Percentiles rank a stretch among this genome's conserved stretches.
phyloP scores from a whole-genome alignment of 2,797 vertebrate species.

The Thripadectes ignobilis region DNA sequence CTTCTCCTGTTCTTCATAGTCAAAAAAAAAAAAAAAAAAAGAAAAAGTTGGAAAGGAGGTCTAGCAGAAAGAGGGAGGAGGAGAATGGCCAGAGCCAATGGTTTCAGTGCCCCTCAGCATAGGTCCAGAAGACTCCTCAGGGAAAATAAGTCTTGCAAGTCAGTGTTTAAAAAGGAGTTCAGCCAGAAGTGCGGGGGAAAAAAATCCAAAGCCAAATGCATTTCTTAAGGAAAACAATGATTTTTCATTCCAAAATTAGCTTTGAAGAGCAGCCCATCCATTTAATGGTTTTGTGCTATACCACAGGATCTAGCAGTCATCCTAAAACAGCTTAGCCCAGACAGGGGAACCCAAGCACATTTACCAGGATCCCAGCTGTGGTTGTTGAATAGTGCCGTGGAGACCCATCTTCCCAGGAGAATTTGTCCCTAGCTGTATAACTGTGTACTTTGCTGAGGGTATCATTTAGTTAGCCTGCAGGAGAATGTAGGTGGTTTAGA shows the following conservation, averaged over 20 bases:
- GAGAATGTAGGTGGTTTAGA: neutral
- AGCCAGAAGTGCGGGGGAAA: neutral
- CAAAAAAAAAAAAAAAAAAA: neutral
- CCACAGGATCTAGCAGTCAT: neutral
- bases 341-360: neutral
- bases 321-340: neutral
- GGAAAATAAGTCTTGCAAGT: neutral
- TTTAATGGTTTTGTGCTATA: neutral
- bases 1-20: constrained; percentile 12
- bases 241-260: constrained; percentile 9
- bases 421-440: neutral
- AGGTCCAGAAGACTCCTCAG: neutral
- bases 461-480: neutral
- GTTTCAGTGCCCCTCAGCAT: neutral
- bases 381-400: neutral
- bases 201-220: neutral
- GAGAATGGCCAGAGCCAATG: neutral
- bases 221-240: neutral
- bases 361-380: neutral
- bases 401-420: neutral
- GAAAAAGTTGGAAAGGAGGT: neutral
- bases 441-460: neutral
- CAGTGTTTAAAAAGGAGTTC: neutral
- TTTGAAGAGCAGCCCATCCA: neutral
- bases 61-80: neutral